These are phyloP conservation scores for Leucoma salicis DNA, from an alignment of 2,888 invertebrate species.

Conservation along the genomic window DNA sequence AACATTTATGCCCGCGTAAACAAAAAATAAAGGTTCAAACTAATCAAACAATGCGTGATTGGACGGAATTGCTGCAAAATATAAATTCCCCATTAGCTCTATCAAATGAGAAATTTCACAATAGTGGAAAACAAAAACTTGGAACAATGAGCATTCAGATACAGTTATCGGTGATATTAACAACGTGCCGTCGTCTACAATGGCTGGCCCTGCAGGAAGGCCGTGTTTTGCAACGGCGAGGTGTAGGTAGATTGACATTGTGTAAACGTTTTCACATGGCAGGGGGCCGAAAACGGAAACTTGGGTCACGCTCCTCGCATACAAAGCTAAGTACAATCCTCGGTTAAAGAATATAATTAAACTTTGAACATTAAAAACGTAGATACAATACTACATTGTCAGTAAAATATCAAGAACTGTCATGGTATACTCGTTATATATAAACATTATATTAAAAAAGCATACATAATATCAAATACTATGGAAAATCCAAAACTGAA, in stretches of 20 bases:
- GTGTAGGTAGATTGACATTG: slow-evolving; percentile 71
- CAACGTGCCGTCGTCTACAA: slow-evolving; percentile 42
- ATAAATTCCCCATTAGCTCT: slow-evolving; percentile 25
- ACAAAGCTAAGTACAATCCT: slow-evolving; percentile 41
- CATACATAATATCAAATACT: no score
- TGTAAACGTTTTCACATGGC: slow-evolving; percentile 73
- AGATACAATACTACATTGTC: no score
- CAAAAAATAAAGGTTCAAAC: no score
- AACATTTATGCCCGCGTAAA: no score
- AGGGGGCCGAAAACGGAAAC: slow-evolving; percentile 70
- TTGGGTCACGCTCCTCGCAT: slow-evolving; percentile 65
- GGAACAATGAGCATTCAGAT: slow-evolving; percentile 34
- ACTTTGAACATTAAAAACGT: no score
- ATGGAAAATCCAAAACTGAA: no score
- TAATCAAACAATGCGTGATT: slow-evolving; percentile 6
- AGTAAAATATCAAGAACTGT: no score
- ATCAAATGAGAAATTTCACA: slow-evolving; percentile 32
- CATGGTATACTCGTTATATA: no score
- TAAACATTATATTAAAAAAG: no score
- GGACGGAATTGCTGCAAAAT: slow-evolving; percentile 6
- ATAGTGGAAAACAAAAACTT: slow-evolving; percentile 30
- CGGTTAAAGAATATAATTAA: slow-evolving; percentile 30
- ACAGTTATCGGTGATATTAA: slow-evolving; percentile 39
- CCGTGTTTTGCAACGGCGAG: slow-evolving; percentile 61
- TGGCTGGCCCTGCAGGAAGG: slow-evolving; percentile 52